Base-by-base conservation (phyloP, 2,113 vertebrate genomes). In the Regulus satrapa region DNA sequence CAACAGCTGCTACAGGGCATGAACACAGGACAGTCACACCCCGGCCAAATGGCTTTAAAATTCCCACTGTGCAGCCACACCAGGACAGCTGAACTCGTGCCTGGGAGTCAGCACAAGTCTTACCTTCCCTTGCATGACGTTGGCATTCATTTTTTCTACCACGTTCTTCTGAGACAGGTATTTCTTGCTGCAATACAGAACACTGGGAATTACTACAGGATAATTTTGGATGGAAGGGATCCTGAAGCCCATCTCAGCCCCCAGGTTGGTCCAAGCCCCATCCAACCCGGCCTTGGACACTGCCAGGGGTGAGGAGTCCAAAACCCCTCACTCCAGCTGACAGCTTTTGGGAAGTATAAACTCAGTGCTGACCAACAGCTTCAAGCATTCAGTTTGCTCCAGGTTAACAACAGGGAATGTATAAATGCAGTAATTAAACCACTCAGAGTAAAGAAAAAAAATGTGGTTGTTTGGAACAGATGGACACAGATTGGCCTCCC, bases 151-250 rank as follows among this genome's bases (percentile, higher is more conserved):
- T 98, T 99, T 99, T 97, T 99, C 99, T 78, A 99, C 98, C n/a
- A 99, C 99, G 9, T 99, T 99, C 98, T 99, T 99, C 85, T 99
- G 99, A 69, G 99, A 99, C 87, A 99, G 97, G 97, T 99, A 99
- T 83, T 99, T 99, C 97, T 99, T 99, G 97, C 99, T 99, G 97
- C 46, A 97, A 97, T 73, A 92, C 71, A 85, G 52, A 62, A 29
- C 34, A 80, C 62, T 80, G 77, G 40, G 55, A 48, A 55, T 89
- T 62, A 76, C 31, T 68, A 40, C 5, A 31, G n/a, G 36, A 31
- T 5, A 14, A 25, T 28, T 55, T 23, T 12, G 55, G 21, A 21
- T 32, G 25, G 45, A 25, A 62, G 25, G 12, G 20, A 75, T 40
- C 41, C 32, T 32, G 32, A 62, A 76, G 48, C 6, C 8, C 71